Evolutionary conservation across 2,888 invertebrate genomes (phyloP).

Genomic region (Cryptocephalus moraei): DNA sequence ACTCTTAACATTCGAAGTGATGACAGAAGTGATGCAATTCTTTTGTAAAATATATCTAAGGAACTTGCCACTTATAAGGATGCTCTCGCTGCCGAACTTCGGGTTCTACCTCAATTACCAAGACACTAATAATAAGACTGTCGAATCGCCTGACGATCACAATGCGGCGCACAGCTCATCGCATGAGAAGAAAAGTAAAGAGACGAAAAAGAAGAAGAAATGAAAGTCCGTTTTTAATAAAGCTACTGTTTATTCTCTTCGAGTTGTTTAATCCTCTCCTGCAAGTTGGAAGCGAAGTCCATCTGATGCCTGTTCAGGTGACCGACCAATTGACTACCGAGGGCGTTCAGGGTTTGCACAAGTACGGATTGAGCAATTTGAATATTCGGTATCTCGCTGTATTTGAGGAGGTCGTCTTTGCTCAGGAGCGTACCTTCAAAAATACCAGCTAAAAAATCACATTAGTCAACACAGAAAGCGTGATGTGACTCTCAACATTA

Average conservation of each 20-base stretch:
- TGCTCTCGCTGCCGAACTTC: conserved; percentile 32
- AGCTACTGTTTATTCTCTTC: conserved; percentile 16
- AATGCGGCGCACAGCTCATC: not conserved
- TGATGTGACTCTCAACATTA: not conserved
- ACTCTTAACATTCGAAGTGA: conserved; percentile 29
- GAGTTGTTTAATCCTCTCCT: conserved; percentile 44
- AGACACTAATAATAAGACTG: conserved; percentile 9
- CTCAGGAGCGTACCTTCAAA: conserved; percentile 58
- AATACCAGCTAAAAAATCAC: conserved; percentile 52
- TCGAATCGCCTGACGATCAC: not conserved
- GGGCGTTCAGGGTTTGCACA: conserved; percentile 57
- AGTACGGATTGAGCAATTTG: conserved; percentile 56
- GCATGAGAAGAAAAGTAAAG: conserved; percentile 6
- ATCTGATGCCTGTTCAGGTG: conserved; percentile 61
- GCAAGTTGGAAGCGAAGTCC: conserved; percentile 54
- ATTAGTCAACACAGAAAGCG: not conserved
- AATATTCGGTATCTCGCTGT: conserved; percentile 54
- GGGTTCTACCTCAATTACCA: conserved; percentile 27
- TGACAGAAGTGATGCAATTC: conserved; percentile 25
- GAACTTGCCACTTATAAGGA: conserved; percentile 32
- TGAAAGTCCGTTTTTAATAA: conserved; percentile 8
- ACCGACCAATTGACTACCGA: conserved; percentile 51
- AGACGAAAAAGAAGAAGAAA: conserved; percentile 15
- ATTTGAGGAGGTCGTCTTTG: conserved; percentile 57
- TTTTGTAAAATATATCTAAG: conserved; percentile 33